phyloP scores from a whole-genome alignment of 2,797 vertebrate genomes.

The Sebastes trivittatus region DNA sequence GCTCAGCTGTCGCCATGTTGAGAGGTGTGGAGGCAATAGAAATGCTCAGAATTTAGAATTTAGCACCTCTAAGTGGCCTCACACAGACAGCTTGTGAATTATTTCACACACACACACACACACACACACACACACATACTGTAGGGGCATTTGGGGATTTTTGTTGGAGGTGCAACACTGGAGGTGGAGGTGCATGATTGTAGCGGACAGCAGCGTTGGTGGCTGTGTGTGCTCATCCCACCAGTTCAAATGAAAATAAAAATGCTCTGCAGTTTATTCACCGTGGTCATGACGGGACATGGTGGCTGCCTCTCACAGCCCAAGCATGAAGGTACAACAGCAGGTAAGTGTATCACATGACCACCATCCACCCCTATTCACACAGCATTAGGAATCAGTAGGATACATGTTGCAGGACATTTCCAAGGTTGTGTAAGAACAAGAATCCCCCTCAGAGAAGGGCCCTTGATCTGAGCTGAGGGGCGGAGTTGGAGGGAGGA shows the following conservation, averaged over 20 bases:
- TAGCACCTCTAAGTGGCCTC: background rate
- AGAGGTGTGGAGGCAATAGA: background rate
- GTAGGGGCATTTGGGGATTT: too few relatives aligned
- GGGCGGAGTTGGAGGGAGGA: constrained; percentile 74
- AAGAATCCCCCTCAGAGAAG: constrained; percentile 24
- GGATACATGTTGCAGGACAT: background rate
- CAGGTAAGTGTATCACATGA: background rate
- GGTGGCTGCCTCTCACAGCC: background rate
- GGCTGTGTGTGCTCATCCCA: background rate
- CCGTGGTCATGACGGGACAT: background rate
- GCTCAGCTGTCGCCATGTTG: background rate
- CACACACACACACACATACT: too few relatives aligned
- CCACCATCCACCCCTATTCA: background rate
- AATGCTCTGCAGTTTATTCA: background rate
- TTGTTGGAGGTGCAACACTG: too few relatives aligned
- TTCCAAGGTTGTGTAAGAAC: constrained; percentile 4
- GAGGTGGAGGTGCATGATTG: too few relatives aligned
- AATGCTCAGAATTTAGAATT: background rate
- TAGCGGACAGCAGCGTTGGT: too few relatives aligned
- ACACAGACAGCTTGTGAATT: background rate
- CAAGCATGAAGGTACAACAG: background rate
- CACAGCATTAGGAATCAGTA: background rate
- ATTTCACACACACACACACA: too few relatives aligned
- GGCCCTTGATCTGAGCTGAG: constrained; percentile 33
- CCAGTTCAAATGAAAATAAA: background rate